phyloP scores from a whole-genome alignment of 2,113 vertebrate species.

The Antechinus stuartii region DNA sequence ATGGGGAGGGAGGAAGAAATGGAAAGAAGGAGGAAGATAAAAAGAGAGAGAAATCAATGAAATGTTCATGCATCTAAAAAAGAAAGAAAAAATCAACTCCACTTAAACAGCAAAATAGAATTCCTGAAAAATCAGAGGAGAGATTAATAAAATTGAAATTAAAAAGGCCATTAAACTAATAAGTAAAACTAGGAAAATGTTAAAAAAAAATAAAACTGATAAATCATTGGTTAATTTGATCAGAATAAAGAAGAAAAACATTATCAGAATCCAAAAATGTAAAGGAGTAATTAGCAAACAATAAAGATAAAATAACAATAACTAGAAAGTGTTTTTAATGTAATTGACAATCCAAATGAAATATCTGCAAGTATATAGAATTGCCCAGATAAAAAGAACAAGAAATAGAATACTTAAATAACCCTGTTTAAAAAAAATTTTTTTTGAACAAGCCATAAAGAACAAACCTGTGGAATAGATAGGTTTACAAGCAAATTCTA shows the following conservation, averaged over 20 bases:
- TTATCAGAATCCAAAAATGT: neutral
- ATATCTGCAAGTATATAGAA: neutral
- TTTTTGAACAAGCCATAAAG: neutral
- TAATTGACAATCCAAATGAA: neutral
- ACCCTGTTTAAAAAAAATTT: neutral
- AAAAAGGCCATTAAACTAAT: neutral
- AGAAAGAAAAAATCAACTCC: neutral
- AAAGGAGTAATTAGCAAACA: neutral
- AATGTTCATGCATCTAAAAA: neutral
- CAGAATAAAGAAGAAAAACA: neutral
- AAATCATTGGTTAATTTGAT: neutral
- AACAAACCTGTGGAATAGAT: neutral
- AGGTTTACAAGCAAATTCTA: neutral
- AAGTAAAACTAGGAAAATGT: neutral
- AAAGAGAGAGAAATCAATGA: neutral
- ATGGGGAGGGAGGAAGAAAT: fast-evolving
- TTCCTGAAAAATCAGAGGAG: neutral
- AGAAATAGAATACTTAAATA: neutral
- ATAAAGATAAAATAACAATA: neutral
- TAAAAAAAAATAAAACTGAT: neutral
- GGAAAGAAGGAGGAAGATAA: too few relatives aligned
- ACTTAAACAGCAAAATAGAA: neutral
- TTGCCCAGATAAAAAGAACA: neutral
- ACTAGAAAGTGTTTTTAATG: neutral
- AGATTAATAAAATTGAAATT: neutral